These are phyloP conservation scores for Luperina testacea DNA, from an alignment of 2,888 invertebrate genomes.

Conservation along the genomic window DNA sequence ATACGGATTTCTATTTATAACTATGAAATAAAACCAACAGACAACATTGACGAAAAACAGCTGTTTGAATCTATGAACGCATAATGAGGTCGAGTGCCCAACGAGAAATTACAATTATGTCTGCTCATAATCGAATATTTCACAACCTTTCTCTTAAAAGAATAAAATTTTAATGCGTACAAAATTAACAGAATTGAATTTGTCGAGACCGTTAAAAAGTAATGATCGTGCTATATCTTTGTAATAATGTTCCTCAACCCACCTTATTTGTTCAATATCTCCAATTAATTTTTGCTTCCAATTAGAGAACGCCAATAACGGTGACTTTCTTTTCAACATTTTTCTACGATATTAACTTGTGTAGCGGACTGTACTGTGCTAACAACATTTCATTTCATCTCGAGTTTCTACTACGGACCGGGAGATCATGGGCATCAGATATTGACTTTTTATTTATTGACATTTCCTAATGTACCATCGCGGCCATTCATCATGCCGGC, in stretches of 20 bases:
- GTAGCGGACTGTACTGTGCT: conserved; percentile 49
- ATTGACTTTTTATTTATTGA: conserved; percentile 89
- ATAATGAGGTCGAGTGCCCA: conserved; percentile 61
- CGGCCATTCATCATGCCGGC: conserved; percentile 84
- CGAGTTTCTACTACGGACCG: conserved; percentile 70
- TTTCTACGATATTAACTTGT: conserved; percentile 47
- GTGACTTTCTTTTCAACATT: conserved; percentile 46
- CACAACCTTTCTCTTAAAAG: conserved; percentile 50
- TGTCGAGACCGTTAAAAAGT: conserved; percentile 33
- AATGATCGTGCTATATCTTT: conserved; percentile 21
- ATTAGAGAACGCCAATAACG: conserved; percentile 49
- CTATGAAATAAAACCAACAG: conserved; percentile 52
- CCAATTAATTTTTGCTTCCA: conserved; percentile 59
- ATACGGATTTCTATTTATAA: conserved; percentile 52
- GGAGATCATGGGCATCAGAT: conserved; percentile 80
- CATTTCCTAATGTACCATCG: conserved; percentile 87
- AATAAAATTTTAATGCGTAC: conserved; percentile 33
- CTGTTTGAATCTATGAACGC: conserved; percentile 43
- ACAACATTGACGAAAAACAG: conserved; percentile 59
- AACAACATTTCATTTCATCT: conserved; percentile 73
- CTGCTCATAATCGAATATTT: conserved; percentile 59
- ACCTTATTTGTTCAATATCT: conserved; percentile 47
- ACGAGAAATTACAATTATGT: conserved; percentile 58
- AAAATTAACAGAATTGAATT: conserved; percentile 45
- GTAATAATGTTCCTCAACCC: conserved; percentile 33